Conservation (phyloP, 2,797 vertebrate species). For the Amblyraja radiata region DNA sequence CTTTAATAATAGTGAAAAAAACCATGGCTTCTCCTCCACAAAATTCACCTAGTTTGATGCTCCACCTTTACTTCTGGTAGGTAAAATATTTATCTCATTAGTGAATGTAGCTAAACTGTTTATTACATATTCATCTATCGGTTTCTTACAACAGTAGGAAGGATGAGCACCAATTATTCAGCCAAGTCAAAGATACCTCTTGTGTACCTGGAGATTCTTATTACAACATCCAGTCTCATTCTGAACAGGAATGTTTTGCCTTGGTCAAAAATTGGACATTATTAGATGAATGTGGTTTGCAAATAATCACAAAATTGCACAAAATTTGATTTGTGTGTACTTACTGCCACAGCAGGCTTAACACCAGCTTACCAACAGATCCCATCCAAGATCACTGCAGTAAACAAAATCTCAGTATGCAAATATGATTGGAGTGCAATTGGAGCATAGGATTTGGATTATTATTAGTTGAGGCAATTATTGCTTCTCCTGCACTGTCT, state of each 20-base stretch:
- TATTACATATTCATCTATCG: background rate
- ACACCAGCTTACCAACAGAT: background rate
- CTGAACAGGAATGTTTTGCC: background rate
- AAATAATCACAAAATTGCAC: background rate
- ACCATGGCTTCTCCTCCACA: background rate
- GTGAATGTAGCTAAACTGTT: background rate
- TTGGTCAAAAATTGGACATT: background rate
- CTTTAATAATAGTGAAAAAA: background rate
- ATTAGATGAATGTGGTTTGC: background rate
- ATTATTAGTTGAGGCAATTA: background rate
- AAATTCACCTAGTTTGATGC: background rate
- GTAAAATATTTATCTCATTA: background rate
- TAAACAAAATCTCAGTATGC: background rate
- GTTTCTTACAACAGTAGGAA: background rate
- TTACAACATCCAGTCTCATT: slow-evolving; percentile 21
- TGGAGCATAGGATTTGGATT: slow-evolving; percentile 10
- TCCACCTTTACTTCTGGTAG: background rate
- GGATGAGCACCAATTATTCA: background rate
- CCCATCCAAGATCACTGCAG: background rate
- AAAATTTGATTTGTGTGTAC: background rate
- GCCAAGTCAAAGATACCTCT: too few relatives aligned
- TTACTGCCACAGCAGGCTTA: background rate
- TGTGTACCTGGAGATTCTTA: background rate
- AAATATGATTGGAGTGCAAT: background rate
- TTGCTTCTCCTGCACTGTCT: background rate